phyloP scores from a whole-genome alignment of 2,888 invertebrate species.

The Scaeva pyrastri region DNA sequence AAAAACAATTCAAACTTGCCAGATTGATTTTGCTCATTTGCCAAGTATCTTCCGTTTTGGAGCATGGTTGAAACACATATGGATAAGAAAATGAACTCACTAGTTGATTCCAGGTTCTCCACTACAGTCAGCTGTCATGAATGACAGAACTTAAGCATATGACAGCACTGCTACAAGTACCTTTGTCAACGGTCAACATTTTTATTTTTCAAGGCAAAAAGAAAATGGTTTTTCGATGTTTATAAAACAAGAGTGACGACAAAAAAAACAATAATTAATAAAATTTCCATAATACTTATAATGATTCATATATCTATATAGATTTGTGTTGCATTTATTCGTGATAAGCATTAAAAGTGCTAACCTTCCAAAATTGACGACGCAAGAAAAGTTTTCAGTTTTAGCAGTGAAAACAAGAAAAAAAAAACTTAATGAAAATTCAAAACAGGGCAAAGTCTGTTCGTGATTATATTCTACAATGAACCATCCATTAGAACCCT shows the following conservation, averaged over 20 bases:
- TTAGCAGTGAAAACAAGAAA: not conserved
- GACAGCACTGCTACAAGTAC: slow-evolving; percentile 17
- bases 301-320: slow-evolving; percentile 24
- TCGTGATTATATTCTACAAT: slow-evolving; percentile 49
- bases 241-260: slow-evolving; percentile 63
- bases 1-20: too few relatives aligned
- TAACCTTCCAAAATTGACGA: slow-evolving; percentile 24
- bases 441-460: slow-evolving; percentile 60
- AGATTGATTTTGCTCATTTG: too few relatives aligned
- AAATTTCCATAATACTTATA: slow-evolving; percentile 4
- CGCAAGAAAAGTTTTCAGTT: not conserved
- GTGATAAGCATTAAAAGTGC: slow-evolving; percentile 31
- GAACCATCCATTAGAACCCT: slow-evolving; percentile 63
- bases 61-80: too few relatives aligned
- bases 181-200: slow-evolving; percentile 46
- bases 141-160: not conserved
- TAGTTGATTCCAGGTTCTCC: not conserved
- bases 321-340: slow-evolving; percentile 1
- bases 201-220: slow-evolving; percentile 51
- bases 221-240: slow-evolving; percentile 62
- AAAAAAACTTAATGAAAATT: slow-evolving; percentile 43
- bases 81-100: too few relatives aligned
- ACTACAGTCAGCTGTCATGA: not conserved
- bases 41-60: too few relatives aligned
- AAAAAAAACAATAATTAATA: slow-evolving; percentile 25